Evolutionary conservation across 2,888 invertebrate genomes (phyloP).

Genomic region (Glomeris marginata): DNA sequence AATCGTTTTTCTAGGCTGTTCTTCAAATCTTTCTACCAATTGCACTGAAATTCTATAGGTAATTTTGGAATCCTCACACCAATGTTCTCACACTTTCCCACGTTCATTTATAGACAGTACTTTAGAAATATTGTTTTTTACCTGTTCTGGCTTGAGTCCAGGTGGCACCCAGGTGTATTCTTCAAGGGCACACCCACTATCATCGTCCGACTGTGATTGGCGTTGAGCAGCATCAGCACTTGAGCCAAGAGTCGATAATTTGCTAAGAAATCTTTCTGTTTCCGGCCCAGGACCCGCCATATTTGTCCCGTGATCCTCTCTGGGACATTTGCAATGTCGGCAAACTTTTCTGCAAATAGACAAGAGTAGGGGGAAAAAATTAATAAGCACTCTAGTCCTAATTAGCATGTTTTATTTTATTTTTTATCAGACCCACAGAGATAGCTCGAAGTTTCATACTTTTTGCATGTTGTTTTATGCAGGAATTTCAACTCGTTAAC

Average conservation of each 20-base stretch:
- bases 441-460: not conserved
- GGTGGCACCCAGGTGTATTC: slow-evolving; percentile 98
- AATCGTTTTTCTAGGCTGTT: too few relatives aligned
- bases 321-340: slow-evolving; percentile 60
- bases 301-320: slow-evolving; percentile 34
- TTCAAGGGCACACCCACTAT: slow-evolving; percentile 92
- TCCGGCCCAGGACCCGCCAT: slow-evolving; percentile 10
- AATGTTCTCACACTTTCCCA: too few relatives aligned
- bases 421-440: not conserved
- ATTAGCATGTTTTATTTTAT: not conserved
- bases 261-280: slow-evolving; percentile 37
- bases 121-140: slow-evolving; percentile 29
- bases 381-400: not conserved
- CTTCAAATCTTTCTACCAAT: too few relatives aligned
- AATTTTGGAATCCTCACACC: too few relatives aligned
- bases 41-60: too few relatives aligned
- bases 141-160: slow-evolving; percentile 90
- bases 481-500: not conserved
- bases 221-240: slow-evolving; percentile 50
- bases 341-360: slow-evolving; percentile 44
- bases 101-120: too few relatives aligned
- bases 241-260: slow-evolving; percentile 20
- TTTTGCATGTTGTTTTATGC: not conserved
- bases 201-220: slow-evolving; percentile 89
- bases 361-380: slow-evolving; percentile 4